Evolutionary conservation across 2,888 invertebrate species (phyloP).

Genomic region (Lithophane socia): DNA sequence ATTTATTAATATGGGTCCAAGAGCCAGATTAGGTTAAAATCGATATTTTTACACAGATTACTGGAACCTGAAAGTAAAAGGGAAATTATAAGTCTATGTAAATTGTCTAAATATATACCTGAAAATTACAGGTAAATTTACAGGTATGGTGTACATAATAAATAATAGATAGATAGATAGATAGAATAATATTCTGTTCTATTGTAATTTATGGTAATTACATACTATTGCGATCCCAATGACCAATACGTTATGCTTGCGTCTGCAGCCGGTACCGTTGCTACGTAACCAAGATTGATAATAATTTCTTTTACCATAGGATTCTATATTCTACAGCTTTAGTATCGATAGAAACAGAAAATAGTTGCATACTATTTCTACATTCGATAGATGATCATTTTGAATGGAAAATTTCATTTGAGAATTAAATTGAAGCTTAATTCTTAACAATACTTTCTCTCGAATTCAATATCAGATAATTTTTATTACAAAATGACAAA

Average conservation of each 20-base stretch:
- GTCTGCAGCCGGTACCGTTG: constrained; percentile 1
- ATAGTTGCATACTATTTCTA: background rate
- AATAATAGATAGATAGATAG: no score
- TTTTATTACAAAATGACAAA: background rate
- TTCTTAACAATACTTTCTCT: background rate
- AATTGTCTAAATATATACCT: no score
- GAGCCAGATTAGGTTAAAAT: background rate
- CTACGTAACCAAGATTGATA: constrained; percentile 6
- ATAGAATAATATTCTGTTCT: no score
- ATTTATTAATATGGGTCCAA: background rate
- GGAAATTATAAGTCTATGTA: background rate
- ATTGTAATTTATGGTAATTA: no score
- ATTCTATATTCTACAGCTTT: background rate
- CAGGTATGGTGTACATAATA: no score
- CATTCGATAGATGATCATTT: background rate
- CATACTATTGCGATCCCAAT: background rate
- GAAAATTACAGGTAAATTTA: no score
- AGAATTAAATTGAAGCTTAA: background rate
- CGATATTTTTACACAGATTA: background rate
- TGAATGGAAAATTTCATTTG: background rate
- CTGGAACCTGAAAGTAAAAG: background rate
- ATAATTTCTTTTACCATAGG: background rate
- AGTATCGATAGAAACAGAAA: background rate
- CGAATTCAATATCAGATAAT: background rate
- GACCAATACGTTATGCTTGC: constrained; percentile 3